Evolutionary conservation across 2,113 vertebrate genomes (phyloP).

Genomic region (Poeciliopsis prolifica): DNA sequence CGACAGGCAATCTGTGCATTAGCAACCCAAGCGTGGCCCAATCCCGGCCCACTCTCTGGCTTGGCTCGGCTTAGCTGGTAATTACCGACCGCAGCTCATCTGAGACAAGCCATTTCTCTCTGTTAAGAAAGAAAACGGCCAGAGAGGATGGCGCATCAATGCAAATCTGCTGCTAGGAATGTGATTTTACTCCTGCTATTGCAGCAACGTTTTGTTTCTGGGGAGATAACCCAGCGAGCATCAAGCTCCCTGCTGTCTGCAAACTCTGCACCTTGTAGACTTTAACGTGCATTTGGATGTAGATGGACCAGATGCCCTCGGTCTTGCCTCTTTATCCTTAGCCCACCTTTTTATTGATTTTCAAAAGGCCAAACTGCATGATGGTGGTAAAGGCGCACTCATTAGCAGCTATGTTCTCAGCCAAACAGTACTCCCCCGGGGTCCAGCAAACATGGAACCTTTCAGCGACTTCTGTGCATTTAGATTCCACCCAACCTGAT

Average conservation of each 20-base stretch:
- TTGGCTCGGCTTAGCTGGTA: constrained; percentile 54
- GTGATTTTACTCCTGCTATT: neutral
- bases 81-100: constrained; percentile 58
- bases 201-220: neutral
- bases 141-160: constrained; percentile 19
- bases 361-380: too few relatives aligned
- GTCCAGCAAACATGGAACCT: too few relatives aligned
- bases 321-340: too few relatives aligned
- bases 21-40: constrained; percentile 56
- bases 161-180: constrained; percentile 25
- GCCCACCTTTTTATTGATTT: too few relatives aligned
- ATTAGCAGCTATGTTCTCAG: too few relatives aligned
- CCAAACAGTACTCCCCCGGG: neutral
- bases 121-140: constrained; percentile 12
- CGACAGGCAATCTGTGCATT: constrained; percentile 68
- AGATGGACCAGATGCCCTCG: neutral
- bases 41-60: constrained; percentile 38
- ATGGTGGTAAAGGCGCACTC: too few relatives aligned
- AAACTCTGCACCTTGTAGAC: constrained; percentile 19
- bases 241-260: neutral
- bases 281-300: neutral
- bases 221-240: neutral
- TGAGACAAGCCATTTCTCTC: constrained; percentile 46
- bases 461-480: too few relatives aligned
- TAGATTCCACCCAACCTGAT: too few relatives aligned